Evolutionary conservation across 2,113 vertebrate genomes (phyloP).

Genomic region (Cynoglossus semilaevis): DNA sequence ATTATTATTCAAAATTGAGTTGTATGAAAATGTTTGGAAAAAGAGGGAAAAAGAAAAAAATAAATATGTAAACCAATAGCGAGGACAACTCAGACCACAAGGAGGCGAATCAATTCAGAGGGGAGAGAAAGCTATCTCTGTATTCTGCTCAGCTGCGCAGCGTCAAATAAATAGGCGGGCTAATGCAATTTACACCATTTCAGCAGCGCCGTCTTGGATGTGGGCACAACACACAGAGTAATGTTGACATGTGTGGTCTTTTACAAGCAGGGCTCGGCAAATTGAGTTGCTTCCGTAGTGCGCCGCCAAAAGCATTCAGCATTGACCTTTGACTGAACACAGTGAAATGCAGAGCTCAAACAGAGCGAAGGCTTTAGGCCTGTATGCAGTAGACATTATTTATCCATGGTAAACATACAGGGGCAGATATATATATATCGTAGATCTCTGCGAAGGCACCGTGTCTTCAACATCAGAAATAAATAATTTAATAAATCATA

Average conservation of each 20-base stretch:
- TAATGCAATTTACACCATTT: background rate
- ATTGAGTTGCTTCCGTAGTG: too few relatives aligned
- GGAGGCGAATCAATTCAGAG: conserved; percentile 4
- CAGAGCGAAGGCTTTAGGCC: too few relatives aligned
- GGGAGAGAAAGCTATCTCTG: background rate
- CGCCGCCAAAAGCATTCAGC: background rate
- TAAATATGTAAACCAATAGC: background rate
- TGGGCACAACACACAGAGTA: conserved; percentile 2
- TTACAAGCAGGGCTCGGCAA: background rate
- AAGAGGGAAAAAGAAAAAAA: background rate
- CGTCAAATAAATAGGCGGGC: conserved; percentile 9
- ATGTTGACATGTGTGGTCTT: conserved; percentile 3
- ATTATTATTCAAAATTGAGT: background rate
- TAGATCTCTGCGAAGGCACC: too few relatives aligned
- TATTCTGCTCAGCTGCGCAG: conserved; percentile 7
- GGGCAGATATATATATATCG: background rate
- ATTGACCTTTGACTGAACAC: background rate
- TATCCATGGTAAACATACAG: too few relatives aligned
- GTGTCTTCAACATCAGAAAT: background rate
- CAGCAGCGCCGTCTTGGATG: background rate
- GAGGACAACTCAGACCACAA: conserved; percentile 9
- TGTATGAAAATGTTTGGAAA: background rate
- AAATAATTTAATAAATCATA: conserved; percentile 5
- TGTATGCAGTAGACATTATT: too few relatives aligned
- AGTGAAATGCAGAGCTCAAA: too few relatives aligned